Evolutionary conservation across 2,797 vertebrate genomes (phyloP).

Genomic region (Intellagama lesueurii): DNA sequence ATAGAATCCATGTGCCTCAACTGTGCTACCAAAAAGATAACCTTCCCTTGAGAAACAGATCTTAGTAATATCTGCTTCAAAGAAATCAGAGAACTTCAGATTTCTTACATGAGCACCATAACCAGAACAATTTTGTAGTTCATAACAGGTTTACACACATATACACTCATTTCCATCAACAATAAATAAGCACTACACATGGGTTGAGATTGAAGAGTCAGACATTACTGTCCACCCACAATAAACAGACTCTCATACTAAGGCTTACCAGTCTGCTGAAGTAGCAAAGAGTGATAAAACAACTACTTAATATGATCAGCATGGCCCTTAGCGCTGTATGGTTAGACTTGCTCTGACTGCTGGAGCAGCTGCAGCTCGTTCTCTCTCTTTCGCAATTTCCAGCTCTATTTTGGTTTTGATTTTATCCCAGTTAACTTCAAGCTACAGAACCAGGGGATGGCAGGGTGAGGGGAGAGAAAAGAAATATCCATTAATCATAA

Average conservation of each 20-base stretch:
- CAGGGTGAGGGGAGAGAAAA: background rate
- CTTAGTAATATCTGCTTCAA: background rate
- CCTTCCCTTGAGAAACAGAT: background rate
- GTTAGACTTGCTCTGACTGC: constrained; percentile 78
- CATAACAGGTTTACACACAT: background rate
- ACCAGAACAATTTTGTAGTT: background rate
- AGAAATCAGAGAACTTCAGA: background rate
- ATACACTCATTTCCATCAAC: constrained; percentile 14
- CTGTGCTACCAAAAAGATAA: background rate
- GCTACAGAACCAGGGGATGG: constrained; percentile 78
- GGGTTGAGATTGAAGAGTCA: constrained; percentile 22
- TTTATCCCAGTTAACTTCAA: constrained; percentile 97
- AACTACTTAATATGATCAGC: background rate
- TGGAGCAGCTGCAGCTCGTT: constrained; percentile 74
- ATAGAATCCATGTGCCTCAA: background rate
- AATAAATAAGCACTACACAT: constrained; percentile 16
- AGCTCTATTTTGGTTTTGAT: constrained; percentile 96
- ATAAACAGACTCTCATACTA: constrained; percentile 36
- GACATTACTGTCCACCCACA: constrained; percentile 6
- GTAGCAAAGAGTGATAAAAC: constrained; percentile 5
- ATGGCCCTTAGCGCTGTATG: constrained; percentile 72
- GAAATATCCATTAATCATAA: constrained; percentile 31
- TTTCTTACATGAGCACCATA: background rate
- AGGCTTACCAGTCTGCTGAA: constrained; percentile 6
- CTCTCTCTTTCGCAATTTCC: constrained; percentile 92